Base-by-base conservation (phyloP, 2,888 invertebrate genomes). In the Morpho achilles region DNA sequence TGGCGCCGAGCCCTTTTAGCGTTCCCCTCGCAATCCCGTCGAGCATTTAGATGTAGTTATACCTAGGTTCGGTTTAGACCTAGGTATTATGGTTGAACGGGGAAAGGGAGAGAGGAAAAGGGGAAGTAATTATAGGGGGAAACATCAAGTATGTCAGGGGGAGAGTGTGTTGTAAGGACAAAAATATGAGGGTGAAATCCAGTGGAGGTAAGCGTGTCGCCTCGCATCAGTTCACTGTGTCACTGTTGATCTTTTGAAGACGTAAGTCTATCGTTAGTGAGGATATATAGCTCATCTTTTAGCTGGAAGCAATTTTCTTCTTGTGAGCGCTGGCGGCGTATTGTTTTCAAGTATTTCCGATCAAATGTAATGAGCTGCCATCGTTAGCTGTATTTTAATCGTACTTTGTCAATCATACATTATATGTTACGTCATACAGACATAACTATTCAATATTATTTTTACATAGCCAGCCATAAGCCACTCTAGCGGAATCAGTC, bases 91-190 rank as follows among this genome's bases (percentile, higher is more conserved):
- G 73, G 76, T 69, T 75, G 72, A 69, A 75, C 70, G 75, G 67
- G 69, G 64, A 69, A 74, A 75, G 75, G 69, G 72, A 65, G 67
- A 62, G 67, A 69, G 68, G 69, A 61, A 62, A 67, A 73, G 75
- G 80, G 82, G 84, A 80, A 82, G 84, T 87, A 87, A 88, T 88
- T 84, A 85, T 77, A 72, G 67, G 77, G 84, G 84, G 83, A 83
- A 80, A 80, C 82, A 84, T 86, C 86, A 86, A 89, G 89, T 89
- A 84, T 89, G 89, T 88, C 88, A 87, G 77, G 80, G 84, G 84
- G 84, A 79, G 84, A 84, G 82, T 83, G 82, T 85, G 82, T 82
- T 84, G 83, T 80, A 83, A 84, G 87, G 83, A 85, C 83, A 88
- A 87, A 90, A 88, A 86, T 84, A 80, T 76, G 76, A 80, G 84